A percentile compares a stretch with the other conserved stretches of the same genome.
Evolutionary conservation across 1,140 invertebrate species (phyloP).

Genomic region (Pseudomyrmex dendroicus): DNA sequence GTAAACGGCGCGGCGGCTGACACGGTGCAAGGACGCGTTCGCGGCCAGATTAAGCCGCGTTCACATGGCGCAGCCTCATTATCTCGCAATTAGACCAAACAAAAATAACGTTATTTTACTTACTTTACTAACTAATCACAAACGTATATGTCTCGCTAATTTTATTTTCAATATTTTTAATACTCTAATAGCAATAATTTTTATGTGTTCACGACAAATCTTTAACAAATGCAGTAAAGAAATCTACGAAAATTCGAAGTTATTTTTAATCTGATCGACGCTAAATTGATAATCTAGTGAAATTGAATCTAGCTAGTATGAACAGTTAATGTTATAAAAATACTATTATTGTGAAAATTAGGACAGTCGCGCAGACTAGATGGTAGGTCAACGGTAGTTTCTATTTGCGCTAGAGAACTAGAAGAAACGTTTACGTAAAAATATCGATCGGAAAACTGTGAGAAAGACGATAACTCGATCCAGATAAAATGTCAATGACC

Average conservation of each 20-base stretch:
- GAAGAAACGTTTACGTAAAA: constrained; percentile 30
- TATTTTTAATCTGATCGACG: not conserved
- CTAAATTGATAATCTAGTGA: constrained; percentile 23
- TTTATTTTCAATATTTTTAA: not conserved
- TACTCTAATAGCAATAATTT: not conserved
- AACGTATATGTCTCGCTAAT: not conserved
- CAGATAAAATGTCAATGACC: not conserved
- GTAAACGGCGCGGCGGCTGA: constrained; percentile 68
- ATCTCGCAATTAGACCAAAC: not conserved
- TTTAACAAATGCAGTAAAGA: not conserved
- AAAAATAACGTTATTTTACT: too few species aligned
- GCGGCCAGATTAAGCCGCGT: constrained; percentile 38
- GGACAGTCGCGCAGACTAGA: constrained; percentile 42
- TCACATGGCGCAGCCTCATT: constrained; percentile 34
- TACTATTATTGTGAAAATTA: constrained; percentile 66
- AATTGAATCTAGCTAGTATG: not conserved
- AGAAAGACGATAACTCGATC: constrained; percentile 5
- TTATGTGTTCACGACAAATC: not conserved
- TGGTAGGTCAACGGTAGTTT: constrained; percentile 55
- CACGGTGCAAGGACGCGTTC: constrained; percentile 72
- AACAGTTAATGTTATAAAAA: constrained; percentile 27
- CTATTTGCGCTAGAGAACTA: not conserved
- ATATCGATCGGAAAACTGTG: not conserved
- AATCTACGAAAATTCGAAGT: not conserved
- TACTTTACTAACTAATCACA: not conserved